Evolutionary conservation across 2,888 invertebrate species (phyloP), one percentile per base, ranked within the genome.

Genomic region (Diplolepis rosae): DNA sequence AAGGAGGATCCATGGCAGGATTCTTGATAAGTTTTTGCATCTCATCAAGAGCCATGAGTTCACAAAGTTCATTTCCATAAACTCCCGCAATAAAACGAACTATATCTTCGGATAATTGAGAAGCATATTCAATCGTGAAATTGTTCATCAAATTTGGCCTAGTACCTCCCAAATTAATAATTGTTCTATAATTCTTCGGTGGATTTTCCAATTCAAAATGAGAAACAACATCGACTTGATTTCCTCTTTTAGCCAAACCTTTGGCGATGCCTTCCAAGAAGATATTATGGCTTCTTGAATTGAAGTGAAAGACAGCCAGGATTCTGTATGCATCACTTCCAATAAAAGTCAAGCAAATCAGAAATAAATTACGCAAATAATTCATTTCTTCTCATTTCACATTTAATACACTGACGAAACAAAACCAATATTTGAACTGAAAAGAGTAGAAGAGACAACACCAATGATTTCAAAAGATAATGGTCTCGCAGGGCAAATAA

Each of bases 211-310:
- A 66, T 0, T 89, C 87, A 68, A 87, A 88, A 56, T 88, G 85
- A 50, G 89, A 84, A 11, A 87, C 75, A 0, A 87, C 84, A 35
- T 87, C 87, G 11, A 90, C 88, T 73, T 89, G 89, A 75, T 91
- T 91, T 0, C 91, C 90, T 7, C 86, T 79, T 11, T 83, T 79
- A 0, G 90, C 84, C 2, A 91, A 85, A 54, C 88, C 89, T 65
- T 84, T 86, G 27, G 89, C 84, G 42, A 91, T 68, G 0, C 89
- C 81, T 48, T 84, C 87, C 68, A 88, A 88, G 86, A 90, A 90
- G 79, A 89, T 89, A 48, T 86, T 89, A 71, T 91, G 91, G 65
- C 90, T 90, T 68, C 83, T 89, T 1, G 88, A 89, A 24, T 89
- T 89, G 68, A 90, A 89, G 0, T 89, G 86, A 72, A 89, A 90